phyloP scores from a whole-genome alignment of 2,113 vertebrate species.

The Myodes glareolus region DNA sequence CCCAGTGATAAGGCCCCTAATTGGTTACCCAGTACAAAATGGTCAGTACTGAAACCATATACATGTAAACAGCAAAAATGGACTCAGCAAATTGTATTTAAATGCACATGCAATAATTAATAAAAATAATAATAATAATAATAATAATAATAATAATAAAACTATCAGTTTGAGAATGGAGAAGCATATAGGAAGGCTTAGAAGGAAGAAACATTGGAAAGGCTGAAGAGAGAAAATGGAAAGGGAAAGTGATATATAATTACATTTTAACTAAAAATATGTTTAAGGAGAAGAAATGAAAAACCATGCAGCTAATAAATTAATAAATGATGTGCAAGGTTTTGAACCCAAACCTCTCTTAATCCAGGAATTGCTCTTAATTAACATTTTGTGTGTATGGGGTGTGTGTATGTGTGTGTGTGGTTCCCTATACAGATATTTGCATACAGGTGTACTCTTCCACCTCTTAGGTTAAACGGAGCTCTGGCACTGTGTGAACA shows the following conservation, averaged over 20 bases:
- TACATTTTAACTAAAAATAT: background rate
- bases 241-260: background rate
- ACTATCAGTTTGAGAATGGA: background rate
- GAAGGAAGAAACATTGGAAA: background rate
- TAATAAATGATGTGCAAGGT: background rate
- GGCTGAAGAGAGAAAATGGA: background rate
- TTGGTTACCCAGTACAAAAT: background rate
- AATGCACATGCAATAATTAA: background rate
- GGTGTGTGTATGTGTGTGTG: background rate
- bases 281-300: conserved; percentile 2
- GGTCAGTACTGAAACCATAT: background rate
- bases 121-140: too few species aligned
- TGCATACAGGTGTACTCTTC: background rate
- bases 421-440: background rate
- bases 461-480: background rate
- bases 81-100: background rate
- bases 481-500: background rate
- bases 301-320: background rate
- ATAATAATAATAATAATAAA: background rate
- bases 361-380: background rate
- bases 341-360: conserved; percentile 16
- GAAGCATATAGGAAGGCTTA: background rate
- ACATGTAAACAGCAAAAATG: background rate
- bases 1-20: background rate
- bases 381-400: background rate